Evolutionary conservation across 2,113 vertebrate genomes (phyloP).

Genomic region (Hippocampus mohnikei): DNA sequence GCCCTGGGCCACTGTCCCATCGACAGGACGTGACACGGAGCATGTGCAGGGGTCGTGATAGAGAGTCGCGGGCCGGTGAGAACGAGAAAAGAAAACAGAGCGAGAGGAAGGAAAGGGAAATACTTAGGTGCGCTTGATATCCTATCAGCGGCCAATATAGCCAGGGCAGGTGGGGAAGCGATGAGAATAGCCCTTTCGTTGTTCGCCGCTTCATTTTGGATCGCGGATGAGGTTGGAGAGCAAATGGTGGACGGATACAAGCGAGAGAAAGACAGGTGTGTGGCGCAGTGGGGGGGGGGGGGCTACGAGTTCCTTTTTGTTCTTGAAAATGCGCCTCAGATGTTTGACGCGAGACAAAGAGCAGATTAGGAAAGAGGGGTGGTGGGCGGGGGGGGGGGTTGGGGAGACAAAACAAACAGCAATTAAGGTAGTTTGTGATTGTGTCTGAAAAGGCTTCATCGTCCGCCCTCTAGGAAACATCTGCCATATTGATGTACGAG

Average conservation of each 20-base stretch:
- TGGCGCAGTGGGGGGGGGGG: conserved; percentile 35
- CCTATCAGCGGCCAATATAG: conserved; percentile 63
- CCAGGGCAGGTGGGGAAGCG: conserved; percentile 57
- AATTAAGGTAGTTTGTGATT: conserved; percentile 67
- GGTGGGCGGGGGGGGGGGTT: background rate
- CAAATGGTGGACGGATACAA: conserved; percentile 61
- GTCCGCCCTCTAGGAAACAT: conserved; percentile 68
- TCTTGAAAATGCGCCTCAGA: conserved; percentile 68
- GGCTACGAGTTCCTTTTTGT: conserved; percentile 58
- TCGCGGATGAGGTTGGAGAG: conserved; percentile 41
- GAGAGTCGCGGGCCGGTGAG: conserved; percentile 57
- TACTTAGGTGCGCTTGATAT: conserved; percentile 70
- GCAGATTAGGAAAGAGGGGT: background rate
- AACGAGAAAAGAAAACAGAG: conserved; percentile 70
- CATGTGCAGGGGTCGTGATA: conserved; percentile 61
- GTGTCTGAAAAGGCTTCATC: conserved; percentile 51
- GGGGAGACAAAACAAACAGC: conserved; percentile 67
- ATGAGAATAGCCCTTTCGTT: conserved; percentile 5
- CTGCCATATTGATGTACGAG: conserved; percentile 68
- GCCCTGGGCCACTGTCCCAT: conserved; percentile 46
- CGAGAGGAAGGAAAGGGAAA: conserved; percentile 66
- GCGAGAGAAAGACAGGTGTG: conserved; percentile 49
- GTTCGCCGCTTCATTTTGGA: background rate
- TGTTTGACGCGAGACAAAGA: conserved; percentile 51
- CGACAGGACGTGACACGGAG: conserved; percentile 65